Base-by-base conservation (phyloP, 2,113 vertebrate species). In the Hemicordylus capensis region DNA sequence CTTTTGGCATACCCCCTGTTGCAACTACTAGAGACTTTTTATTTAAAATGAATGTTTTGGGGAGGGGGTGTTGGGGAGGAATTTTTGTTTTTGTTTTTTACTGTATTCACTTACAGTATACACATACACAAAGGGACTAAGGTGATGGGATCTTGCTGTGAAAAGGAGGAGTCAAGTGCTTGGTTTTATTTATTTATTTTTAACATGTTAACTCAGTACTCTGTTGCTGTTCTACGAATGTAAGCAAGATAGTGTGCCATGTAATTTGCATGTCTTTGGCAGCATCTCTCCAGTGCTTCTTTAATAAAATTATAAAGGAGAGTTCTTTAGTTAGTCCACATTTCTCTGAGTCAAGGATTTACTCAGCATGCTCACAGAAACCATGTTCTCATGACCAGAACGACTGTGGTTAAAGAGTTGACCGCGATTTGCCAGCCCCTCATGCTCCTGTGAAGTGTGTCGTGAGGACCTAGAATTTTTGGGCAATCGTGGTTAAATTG, bases 191-290 rank as follows among this genome's bases (percentile, higher is more conserved):
- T 72, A 12, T 77, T 92, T 59, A 39, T 26, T 85, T 10, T 89
- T 85, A 87, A 90, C 94, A 92, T 34, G 85, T 81, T 3, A 85
- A 66, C 34, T 81, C 83, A 74, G n/a, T 73, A 76, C 87, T 81
- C 85, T 91, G 12, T 89, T 92, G 87, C 0, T 91, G 88, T 91
- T 96, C 72, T 87, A 46, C 54, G 64, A 63, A 74, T 74, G 90
- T 89, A 85, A 80, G 64, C 86, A 74, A 79, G 24, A 56, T 73
- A 79, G 76, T 80, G 54, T 88, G 81, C 42, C 58, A 54, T 81
- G 81, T 74, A 80, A 84, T 54, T 73, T 91, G 66, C 72, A 58
- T 91, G 73, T 91, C 88, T 90, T 64, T 64, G 15, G 6, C n/a
- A 64, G 15, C 48, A 44, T 69, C 72, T 24, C 46, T 51, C 84